Percentiles rank a stretch among this genome's conserved stretches.
These are phyloP conservation scores for Ciconia stormi DNA, from an alignment of 2,113 vertebrate species.

Conservation along the genomic window DNA sequence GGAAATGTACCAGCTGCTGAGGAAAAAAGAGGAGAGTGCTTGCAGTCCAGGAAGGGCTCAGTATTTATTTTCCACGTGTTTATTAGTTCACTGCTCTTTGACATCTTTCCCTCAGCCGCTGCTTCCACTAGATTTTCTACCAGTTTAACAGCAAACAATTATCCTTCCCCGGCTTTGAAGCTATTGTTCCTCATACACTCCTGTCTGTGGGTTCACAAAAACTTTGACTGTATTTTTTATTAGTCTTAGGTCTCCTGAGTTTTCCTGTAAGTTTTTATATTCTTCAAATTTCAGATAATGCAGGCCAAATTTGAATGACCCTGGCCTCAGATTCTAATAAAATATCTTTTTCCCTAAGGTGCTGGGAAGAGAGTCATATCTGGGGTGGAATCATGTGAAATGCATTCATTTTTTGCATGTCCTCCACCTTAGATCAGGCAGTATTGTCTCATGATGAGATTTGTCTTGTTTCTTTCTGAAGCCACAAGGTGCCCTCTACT, in stretches of 20 bases:
- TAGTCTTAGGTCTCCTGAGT: conserved; percentile 14
- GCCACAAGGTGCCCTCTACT: neutral
- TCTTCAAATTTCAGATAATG: neutral
- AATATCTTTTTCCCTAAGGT: neutral
- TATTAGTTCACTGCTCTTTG: conserved; percentile 34
- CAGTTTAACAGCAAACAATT: neutral
- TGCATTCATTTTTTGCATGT: neutral
- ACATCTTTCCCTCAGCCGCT: neutral
- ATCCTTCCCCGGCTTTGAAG: neutral
- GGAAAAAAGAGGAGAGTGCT: neutral
- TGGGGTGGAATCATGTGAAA: neutral
- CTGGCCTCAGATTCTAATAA: conserved; percentile 2
- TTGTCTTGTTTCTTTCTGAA: neutral
- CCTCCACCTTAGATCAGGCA: neutral
- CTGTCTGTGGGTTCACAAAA: neutral
- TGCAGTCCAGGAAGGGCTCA: neutral
- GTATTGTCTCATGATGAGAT: neutral
- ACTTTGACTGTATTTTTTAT: neutral
- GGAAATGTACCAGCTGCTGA: conserved; percentile 20
- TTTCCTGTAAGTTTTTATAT: neutral
- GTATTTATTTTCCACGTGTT: conserved; percentile 14
- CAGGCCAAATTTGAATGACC: neutral
- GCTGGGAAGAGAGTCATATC: neutral
- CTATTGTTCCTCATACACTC: neutral
- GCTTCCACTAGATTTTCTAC: neutral